Base-by-base conservation (phyloP, 2,797 vertebrate species). In the Lepus townsendii region DNA sequence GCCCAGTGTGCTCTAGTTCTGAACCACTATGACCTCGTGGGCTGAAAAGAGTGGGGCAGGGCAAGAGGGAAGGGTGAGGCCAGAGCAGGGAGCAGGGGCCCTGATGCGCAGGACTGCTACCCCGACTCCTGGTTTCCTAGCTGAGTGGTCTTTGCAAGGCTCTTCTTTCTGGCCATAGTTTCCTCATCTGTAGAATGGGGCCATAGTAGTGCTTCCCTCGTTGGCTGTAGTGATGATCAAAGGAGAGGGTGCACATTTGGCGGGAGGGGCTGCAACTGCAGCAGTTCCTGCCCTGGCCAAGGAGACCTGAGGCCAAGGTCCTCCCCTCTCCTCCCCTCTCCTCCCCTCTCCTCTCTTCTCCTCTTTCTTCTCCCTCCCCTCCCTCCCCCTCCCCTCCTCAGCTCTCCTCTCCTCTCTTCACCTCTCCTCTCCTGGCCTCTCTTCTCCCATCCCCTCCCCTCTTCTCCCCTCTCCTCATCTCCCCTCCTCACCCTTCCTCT, bases 221-320 rank as follows among this genome's bases (percentile, higher is more conserved):
- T 19, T 4, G 57, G 10, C 30, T 1, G 16, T 7, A 24, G 38
- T 52, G 42, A 50, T 12, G 32, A 7, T 30, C 12, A 27, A 20
- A 27, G 69, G 65, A 76, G 12, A 30, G 71, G 42, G 6, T 1
- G 2, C 12, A 12, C 0, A 0, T 24, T 30, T 1, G 7, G 16
- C 12, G 42, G 17, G 20, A 89, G 19, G 14, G 4, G 24, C 17
- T 2, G 52, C 62, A 26, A 2, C 27, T 24, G 19, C 1, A 7
- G 47, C 5, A n/a, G n/a, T 35, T 93, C 32, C 72, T 30, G 83
- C 27, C 20, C 76, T 66, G n/a, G 19, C 54, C 54, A 47, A 72
- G 65, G 76, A 77, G 7, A 27, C 54, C 30, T 0, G 24, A 83
- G 54, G 35, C 42, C 27, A 30, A 17, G 30, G 8, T 24, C 63